Evolutionary conservation across 1,140 invertebrate genomes (phyloP).

Genomic region (Fopius arisanus): DNA sequence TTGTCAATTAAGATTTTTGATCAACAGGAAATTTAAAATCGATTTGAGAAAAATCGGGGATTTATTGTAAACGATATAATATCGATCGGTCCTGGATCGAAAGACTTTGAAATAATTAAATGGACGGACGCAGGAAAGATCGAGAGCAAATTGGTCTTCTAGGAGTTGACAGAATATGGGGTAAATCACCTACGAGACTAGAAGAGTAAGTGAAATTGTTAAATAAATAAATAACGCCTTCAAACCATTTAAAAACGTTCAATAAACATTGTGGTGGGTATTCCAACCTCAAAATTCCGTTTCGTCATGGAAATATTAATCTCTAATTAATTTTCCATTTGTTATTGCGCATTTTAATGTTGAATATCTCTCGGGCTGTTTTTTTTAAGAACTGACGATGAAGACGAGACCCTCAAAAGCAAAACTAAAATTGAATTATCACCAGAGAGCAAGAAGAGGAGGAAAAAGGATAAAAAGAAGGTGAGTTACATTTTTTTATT

Average conservation of each 20-base stretch:
- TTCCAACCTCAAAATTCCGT: neutral
- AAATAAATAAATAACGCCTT: slow-evolving; percentile 29
- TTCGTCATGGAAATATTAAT: neutral
- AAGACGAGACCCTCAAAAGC: slow-evolving; percentile 63
- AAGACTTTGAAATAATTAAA: slow-evolving; percentile 32
- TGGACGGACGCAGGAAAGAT: slow-evolving; percentile 73
- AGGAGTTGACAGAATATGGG: slow-evolving; percentile 75
- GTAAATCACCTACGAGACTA: slow-evolving; percentile 71
- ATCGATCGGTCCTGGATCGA: no score
- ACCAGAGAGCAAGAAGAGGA: slow-evolving; percentile 69
- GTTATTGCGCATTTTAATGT: no score
- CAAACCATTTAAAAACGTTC: slow-evolving; percentile 27
- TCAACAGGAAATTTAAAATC: no score
- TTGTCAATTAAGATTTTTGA: no score
- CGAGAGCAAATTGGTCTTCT: slow-evolving; percentile 76
- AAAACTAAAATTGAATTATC: slow-evolving; percentile 61
- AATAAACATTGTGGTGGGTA: neutral
- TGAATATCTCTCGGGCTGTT: no score
- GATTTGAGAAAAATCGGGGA: no score
- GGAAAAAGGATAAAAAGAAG: slow-evolving; percentile 69
- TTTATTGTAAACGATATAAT: no score
- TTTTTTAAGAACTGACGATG: slow-evolving; percentile 59
- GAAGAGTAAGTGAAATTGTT: slow-evolving; percentile 66
- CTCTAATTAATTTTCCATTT: no score
- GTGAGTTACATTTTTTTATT: slow-evolving; percentile 50